Evolutionary conservation across 2,888 invertebrate genomes (phyloP), one percentile per base, ranked within the genome.

Genomic region (Cyrtodaria siliqua): DNA sequence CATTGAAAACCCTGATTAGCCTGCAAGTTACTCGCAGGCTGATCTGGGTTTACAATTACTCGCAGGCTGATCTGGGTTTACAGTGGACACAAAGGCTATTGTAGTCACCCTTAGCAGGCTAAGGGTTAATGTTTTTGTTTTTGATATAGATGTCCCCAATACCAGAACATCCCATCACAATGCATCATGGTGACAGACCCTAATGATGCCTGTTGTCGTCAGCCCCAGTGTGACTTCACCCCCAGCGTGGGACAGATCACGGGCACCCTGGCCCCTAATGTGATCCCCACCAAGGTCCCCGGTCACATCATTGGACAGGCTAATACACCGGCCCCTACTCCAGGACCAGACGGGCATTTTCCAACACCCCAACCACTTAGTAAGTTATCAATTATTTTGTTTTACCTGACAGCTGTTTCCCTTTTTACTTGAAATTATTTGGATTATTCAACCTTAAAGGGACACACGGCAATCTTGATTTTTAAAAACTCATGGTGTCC

Each of bases 271-370:
- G 75, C 82, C 20, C 86, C 86, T n/a, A 74, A 73, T 44, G 56
- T 83, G 4, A 67, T 57, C 27, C 67, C 67, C 16, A 86, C 86
- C 27, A 76, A 77, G 24, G 79, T 85, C 12, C 86, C 86, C 42
- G 80, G 82, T 38, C 49, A 63, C 24, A 84, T 87, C 26, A 75
- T 62, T 18, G 87, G 87, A 9, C 79, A 83, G 47, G 84, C 79
- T 61, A 83, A 85, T 23, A 84, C 83, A 9, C 88, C 88, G 6
- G 79, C 84, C 49, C 88, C 88, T 4, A 85, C 83, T 23, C 83
- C 82, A 49, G 75, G 69, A 40, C 79, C 82, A 18, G 75, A 82
- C 56, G 85, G 84, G 20, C 53, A 62, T 18, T 69, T 60, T n/a
- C 76, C 62, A 20, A 73, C 78, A 14, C 85, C 85, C 20, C 55